Base-by-base conservation (phyloP, 2,888 invertebrate species). In the Thalpophila matura region DNA sequence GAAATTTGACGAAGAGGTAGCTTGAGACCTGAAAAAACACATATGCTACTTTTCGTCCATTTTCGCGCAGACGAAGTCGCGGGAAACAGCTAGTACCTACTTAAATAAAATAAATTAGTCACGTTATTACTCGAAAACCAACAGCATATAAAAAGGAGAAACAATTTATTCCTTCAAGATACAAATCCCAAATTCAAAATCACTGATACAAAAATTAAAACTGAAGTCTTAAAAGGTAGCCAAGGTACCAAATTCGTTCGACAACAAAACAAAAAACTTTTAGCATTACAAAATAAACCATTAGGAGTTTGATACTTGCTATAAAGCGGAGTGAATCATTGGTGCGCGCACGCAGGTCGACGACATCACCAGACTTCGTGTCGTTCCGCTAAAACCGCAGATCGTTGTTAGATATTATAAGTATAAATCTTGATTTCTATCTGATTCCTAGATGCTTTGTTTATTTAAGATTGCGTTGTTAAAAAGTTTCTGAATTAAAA, bases 281-380 rank as follows among this genome's bases (percentile, higher is more conserved):
- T 20, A 45, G 29, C 49, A 37, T 50, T 49, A 26, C 27, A 40
- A 69, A 73, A 73, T 69, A 58, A 70, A 70, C 61, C 70, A 74
- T 74, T 70, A 66, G n/a, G 31, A 57, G 50, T 69, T 74, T 59
- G 66, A 74, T 74, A 74, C 31, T 73, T 29, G 53, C 43, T 68
- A 59, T 76, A 75, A 61, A 63, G 43, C 53, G 53, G 63, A 55
- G 66, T 79, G 71, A 79, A 51, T 76, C 76, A 76, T 20, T 40
- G n/a, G 26, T 24, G 45, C 54, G 62, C 14, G 16, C 7, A 22
- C 45, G 45, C 67, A 61, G 80, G 80, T 80, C 80, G 77, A 42
- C 67, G 80, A 80, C 80, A 43, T 49, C 58, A 45, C 24, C 9
- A 71, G 66, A 61, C 61, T 29, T 72, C 75, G 67, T 70, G 77